Base-by-base conservation (phyloP, 1,140 invertebrate genomes). In the Zaprionus camerounensis region DNA sequence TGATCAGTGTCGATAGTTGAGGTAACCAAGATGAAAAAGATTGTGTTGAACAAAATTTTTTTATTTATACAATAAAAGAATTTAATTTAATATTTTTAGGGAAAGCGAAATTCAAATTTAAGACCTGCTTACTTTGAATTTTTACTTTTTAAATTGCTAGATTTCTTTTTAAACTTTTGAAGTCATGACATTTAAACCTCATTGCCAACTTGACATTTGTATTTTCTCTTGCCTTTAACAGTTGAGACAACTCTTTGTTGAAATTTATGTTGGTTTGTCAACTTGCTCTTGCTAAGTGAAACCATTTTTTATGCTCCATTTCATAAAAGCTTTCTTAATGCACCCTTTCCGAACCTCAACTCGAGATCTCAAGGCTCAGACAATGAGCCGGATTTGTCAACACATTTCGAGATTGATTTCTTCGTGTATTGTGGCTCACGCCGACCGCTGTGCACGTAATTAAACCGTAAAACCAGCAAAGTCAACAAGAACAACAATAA, bases 251-350 rank as follows among this genome's bases (percentile, higher is more conserved):
- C 20, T 72, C 31, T 56, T 44, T 82, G 56, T 34, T 13, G 56
- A 34, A 66, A 66, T 44, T 41, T 31, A 20, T 24, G 56, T 55
- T 51, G 44, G 36, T 63, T 38, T 61, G 24, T 34, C 26, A 15
- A 34, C 65, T 28, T 70, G 26, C 59, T 56, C 83, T 82, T 80
- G 67, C 73, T 78, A 81, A 85, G 82, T 92, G 77, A 86, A 80
- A 80, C 81, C 78, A 92, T 92, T 91, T 88, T 91, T 92, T 86
- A 91, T 92, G 83, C 91, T 80, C 73, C 76, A 91, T 91, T 91
- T 91, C 78, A 34, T 69, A 80, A 84, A 88, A 76, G 78, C 66
- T 80, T 63, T 80, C 78, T 76, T 81, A 83, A 76, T 90, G 76
- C 85, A 76, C 71, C 46, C 73, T 49, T n/a, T 31, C 28, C 17